These are phyloP conservation scores for Pimpla rufipes DNA, from an alignment of 2,888 invertebrate species.

Conservation along the genomic window DNA sequence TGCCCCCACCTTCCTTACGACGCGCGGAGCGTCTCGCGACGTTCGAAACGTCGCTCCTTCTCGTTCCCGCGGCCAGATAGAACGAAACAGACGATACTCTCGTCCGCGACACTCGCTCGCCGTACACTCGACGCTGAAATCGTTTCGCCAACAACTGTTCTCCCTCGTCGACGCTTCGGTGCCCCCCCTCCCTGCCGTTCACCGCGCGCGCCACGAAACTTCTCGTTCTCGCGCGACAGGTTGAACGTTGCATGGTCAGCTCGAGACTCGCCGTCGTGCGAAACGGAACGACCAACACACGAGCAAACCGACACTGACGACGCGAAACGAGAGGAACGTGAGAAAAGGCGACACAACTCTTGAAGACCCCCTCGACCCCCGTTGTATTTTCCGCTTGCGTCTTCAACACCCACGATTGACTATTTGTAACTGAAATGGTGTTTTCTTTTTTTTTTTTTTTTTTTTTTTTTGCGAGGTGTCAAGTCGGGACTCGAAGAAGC, in stretches of 20 bases:
- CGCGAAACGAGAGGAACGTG: neutral
- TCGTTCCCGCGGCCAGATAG: neutral
- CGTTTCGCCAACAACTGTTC: slow-evolving; percentile 26
- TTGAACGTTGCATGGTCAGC: slow-evolving; percentile 14
- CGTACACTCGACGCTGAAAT: slow-evolving; percentile 11
- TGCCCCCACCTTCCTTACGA: too few relatives aligned
- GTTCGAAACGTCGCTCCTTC: neutral
- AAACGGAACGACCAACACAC: neutral
- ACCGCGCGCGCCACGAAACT: slow-evolving; percentile 13
- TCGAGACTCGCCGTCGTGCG: too few relatives aligned
- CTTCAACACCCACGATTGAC: slow-evolving; percentile 10
- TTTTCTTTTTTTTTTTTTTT: neutral
- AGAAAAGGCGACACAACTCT: slow-evolving; percentile 4
- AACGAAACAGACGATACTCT: slow-evolving; percentile 6
- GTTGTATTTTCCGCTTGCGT: slow-evolving; percentile 18
- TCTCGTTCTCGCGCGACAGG: slow-evolving; percentile 6
- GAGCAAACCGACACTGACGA: neutral
- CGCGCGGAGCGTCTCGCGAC: slow-evolving; percentile 18
- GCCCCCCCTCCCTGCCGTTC: too few relatives aligned
- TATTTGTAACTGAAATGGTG: slow-evolving; percentile 11
- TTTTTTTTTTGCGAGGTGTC: neutral
- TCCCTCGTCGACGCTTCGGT: neutral
- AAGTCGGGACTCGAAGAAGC: neutral
- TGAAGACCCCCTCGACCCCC: neutral
- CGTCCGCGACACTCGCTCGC: slow-evolving; percentile 8